These are phyloP conservation scores for Coelopa frigida DNA, from an alignment of 1,140 invertebrate genomes.

Conservation along the genomic window DNA sequence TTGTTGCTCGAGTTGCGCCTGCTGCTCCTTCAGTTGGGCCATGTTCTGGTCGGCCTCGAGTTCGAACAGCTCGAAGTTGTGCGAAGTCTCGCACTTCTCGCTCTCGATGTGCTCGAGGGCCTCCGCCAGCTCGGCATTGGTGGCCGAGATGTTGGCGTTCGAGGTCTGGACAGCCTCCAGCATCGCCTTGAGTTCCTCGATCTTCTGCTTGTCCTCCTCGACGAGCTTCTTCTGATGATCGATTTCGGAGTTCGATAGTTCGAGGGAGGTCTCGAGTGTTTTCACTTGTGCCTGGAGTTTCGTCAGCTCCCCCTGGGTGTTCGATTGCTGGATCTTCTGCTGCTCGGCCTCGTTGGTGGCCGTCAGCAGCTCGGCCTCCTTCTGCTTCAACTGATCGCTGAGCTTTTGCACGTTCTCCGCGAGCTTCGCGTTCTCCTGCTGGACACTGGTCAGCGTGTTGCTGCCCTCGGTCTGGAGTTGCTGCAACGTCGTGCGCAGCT, in stretches of 20 bases:
- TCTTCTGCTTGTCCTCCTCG: constrained; percentile 30
- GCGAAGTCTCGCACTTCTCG: constrained; percentile 34
- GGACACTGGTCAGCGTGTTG: not conserved
- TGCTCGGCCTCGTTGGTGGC: constrained; percentile 4
- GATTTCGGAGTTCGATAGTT: constrained; percentile 25
- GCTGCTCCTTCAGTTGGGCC: constrained; percentile 27
- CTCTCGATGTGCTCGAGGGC: constrained; percentile 32
- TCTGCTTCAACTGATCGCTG: constrained; percentile 3
- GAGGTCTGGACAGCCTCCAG: constrained; percentile 31
- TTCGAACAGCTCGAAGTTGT: constrained; percentile 41
- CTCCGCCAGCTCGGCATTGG: constrained; percentile 31
- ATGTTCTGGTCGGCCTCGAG: constrained; percentile 38
- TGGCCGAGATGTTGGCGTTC: constrained; percentile 34
- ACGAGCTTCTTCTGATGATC: constrained; percentile 30
- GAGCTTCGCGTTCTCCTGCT: constrained; percentile 7
- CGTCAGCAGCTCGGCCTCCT: constrained; percentile 1
- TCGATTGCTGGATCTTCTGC: constrained; percentile 8
- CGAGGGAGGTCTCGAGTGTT: constrained; percentile 25
- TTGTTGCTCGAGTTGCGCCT: constrained; percentile 26
- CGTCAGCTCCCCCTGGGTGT: not conserved
- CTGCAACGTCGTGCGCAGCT: constrained; percentile 17
- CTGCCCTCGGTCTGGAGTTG: constrained; percentile 6
- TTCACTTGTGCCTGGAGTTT: constrained; percentile 11
- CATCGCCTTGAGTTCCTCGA: constrained; percentile 27
- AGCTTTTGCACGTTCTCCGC: constrained; percentile 7